phyloP scores from a whole-genome alignment of 2,113 vertebrate genomes.

The Sturnira hondurensis region DNA sequence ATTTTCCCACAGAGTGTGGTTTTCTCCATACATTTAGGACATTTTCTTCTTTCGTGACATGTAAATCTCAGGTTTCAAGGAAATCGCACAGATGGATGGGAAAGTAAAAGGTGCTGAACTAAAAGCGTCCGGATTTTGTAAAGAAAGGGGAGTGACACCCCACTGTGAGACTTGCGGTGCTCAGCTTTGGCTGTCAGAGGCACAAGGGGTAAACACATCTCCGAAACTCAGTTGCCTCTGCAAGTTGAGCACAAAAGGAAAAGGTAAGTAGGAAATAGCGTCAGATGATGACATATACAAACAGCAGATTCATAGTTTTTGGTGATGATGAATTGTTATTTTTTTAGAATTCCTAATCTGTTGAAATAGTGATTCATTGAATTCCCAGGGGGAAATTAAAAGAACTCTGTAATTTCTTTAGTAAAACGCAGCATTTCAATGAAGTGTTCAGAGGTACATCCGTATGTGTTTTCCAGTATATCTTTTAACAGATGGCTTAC shows the following conservation, averaged over 20 bases:
- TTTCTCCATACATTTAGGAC: not conserved
- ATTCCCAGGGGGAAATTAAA: not conserved
- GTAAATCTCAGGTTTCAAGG: constrained; percentile 1
- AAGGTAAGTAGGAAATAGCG: not conserved
- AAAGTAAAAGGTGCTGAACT: not conserved
- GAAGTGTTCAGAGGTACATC: not conserved
- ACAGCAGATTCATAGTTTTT: constrained; percentile 1
- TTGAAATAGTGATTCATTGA: not conserved
- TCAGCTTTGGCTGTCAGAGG: not conserved
- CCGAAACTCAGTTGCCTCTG: not conserved
- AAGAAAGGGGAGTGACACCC: not conserved
- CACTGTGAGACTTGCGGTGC: not conserved
- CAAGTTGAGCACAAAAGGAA: not conserved
- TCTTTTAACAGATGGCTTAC: constrained; percentile 1
- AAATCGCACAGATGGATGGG: constrained; percentile 15
- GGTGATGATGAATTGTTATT: not conserved
- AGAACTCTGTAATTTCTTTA: constrained; percentile 2
- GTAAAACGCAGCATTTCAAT: not conserved
- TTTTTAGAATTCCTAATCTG: not conserved
- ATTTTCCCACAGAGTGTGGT: not conserved
- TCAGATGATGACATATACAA: not conserved
- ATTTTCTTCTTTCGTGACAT: constrained; percentile 19
- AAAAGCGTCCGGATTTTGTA: not conserved
- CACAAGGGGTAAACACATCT: not conserved
- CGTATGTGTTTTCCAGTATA: not conserved